Conservation (phyloP, 2,113 vertebrate species). For the Ameiurus melas region DNA sequence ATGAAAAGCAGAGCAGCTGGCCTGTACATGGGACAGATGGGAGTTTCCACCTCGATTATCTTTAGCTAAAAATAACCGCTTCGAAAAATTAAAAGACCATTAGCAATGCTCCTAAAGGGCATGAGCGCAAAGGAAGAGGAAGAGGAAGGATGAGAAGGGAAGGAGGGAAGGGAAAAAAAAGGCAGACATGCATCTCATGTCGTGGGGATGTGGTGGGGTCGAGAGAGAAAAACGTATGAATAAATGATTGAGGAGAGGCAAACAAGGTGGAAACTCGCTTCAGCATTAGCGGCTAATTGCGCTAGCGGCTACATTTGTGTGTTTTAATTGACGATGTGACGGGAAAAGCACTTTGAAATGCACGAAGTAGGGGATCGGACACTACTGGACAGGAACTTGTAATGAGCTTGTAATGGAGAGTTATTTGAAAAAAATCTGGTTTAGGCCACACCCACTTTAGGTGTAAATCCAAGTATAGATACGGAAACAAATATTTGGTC, state of each 20-base stretch:
- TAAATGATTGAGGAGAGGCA: slow-evolving; percentile 71
- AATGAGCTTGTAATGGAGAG: not conserved
- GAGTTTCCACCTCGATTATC: slow-evolving; percentile 83
- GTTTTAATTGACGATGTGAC: not conserved
- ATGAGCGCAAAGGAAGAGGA: slow-evolving; percentile 48
- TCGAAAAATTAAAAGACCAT: slow-evolving; percentile 80
- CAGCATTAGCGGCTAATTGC: not conserved
- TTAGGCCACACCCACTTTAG: slow-evolving; percentile 7
- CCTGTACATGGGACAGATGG: slow-evolving; percentile 79
- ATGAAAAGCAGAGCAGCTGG: slow-evolving; percentile 77
- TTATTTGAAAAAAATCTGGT: not conserved
- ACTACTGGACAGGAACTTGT: not conserved
- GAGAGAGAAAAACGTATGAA: slow-evolving; percentile 57
- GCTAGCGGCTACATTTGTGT: not conserved
- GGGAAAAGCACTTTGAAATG: not conserved
- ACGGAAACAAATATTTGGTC: not conserved
- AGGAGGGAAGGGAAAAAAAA: slow-evolving; percentile 27
- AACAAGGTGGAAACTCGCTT: slow-evolving; percentile 20
- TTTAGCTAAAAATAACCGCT: slow-evolving; percentile 75
- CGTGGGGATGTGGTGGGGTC: too few relatives aligned
- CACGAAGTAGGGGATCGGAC: not conserved
- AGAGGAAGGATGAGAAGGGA: slow-evolving; percentile 25
- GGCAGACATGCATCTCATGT: slow-evolving; percentile 48
- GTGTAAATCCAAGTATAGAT: not conserved
- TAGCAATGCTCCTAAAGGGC: slow-evolving; percentile 70